A percentile compares a stretch with the other conserved stretches of the same genome.
phyloP scores from a whole-genome alignment of 2,113 vertebrate genomes.

The Aphyosemion australe region DNA sequence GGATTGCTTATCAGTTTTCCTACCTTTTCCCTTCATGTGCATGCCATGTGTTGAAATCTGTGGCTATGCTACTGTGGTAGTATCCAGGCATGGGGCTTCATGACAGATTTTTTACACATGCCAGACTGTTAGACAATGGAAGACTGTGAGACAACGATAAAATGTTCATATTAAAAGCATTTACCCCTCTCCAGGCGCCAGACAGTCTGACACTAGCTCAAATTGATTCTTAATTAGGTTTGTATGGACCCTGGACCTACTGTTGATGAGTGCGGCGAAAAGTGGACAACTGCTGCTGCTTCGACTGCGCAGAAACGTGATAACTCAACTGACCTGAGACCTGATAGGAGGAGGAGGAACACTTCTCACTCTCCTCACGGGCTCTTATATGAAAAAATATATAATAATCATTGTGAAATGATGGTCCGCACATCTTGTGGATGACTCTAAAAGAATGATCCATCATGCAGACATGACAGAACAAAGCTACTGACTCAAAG shows the following conservation, averaged over 20 bases:
- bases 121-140: conserved; percentile 75
- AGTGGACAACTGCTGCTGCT: conserved; percentile 70
- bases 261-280: conserved; percentile 74
- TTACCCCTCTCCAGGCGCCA: conserved; percentile 81
- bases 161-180: conserved; percentile 83
- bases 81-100: conserved; percentile 52
- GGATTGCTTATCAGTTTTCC: conserved; percentile 46
- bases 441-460: conserved; percentile 67
- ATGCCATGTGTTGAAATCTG: conserved; percentile 55
- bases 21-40: conserved; percentile 49
- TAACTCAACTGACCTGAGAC: conserved; percentile 53
- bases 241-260: conserved; percentile 80
- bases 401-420: conserved; percentile 49
- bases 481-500: conserved; percentile 78
- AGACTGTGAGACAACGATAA: conserved; percentile 77
- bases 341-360: conserved; percentile 19
- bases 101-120: conserved; percentile 78
- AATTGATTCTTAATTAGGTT: conserved; percentile 84
- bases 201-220: conserved; percentile 82
- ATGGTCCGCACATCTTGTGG: conserved; percentile 67
- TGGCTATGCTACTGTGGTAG: conserved; percentile 39
- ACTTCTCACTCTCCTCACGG: conserved; percentile 31
- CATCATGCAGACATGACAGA: conserved; percentile 74
- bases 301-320: conserved; percentile 60
- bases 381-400: conserved; percentile 7